Base-by-base conservation (phyloP, 2,888 invertebrate species). In the Rhimphoctona megacephalus region DNA sequence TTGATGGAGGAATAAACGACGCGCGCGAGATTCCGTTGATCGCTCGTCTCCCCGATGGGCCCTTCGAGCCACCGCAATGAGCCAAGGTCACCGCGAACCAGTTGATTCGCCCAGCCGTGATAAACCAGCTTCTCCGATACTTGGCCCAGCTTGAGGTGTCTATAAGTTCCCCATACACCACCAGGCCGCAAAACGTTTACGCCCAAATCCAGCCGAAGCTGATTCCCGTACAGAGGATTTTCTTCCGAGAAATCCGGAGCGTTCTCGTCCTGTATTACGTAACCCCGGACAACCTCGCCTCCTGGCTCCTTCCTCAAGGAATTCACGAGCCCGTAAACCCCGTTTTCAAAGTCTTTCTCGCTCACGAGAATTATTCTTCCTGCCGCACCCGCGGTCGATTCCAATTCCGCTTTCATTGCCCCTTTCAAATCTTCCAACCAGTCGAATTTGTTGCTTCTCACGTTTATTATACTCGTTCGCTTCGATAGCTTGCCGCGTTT, bases 291-390 rank as follows among this genome's bases (percentile, higher is more conserved):
- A 0, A 96, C 93, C 88, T 96, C 93, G 4, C 94, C 93, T 88
- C 97, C 97, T 0, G 97, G 96, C 92, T 99, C 98, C 90, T 96
- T 97, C 84, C 97, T 95, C 43, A 99, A 93, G 93, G 99, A 99
- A 90, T 98, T 98, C 0, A 98, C 96, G 79, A 99, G 94, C n/a
- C 99, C 99, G 33, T 98, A 93, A 0, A 99, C 95, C 19, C 99
- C 99, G 39, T 54, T 89, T 19, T 89, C 85, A 33, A 88, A 88
- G 30, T 82, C 79, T 61, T 72, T 82, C 6, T 89, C 96, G 1
- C 96, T 95, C 25, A 97, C 96, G 0, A 98, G 92, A 0, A 97
- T 95, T 1, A 97, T 94, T 90, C 96, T 96, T 19, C 95, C 94
- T 0, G 94, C 94, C 46, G 94, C 94, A 81, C 94, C 94, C 0